These are phyloP conservation scores for Ramphastos sulfuratus DNA, from an alignment of 2,113 vertebrate species.

Conservation along the genomic window DNA sequence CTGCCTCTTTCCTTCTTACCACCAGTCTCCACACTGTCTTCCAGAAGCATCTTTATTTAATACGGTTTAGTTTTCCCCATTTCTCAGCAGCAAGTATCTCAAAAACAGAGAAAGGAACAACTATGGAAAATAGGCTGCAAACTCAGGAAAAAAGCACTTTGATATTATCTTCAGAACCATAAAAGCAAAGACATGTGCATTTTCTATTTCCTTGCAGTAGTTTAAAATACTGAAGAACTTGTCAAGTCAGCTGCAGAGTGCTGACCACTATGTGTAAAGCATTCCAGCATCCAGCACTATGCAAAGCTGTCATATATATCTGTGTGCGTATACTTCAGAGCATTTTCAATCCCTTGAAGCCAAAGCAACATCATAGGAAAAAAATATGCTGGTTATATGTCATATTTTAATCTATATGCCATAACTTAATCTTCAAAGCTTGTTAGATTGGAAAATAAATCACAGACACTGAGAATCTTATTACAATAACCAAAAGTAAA, in stretches of 20 bases:
- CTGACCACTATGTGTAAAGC: background rate
- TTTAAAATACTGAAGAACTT: slow-evolving; percentile 13
- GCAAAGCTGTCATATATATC: background rate
- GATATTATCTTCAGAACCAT: background rate
- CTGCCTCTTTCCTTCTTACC: background rate
- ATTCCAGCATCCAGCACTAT: background rate
- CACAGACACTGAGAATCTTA: background rate
- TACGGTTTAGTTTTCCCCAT: background rate
- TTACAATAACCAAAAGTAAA: slow-evolving; percentile 23
- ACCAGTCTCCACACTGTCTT: background rate
- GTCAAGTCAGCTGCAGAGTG: background rate
- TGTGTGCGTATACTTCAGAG: background rate
- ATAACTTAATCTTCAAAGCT: background rate
- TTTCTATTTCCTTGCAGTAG: background rate
- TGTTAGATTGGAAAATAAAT: background rate
- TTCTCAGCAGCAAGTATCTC: background rate
- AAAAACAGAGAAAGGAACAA: background rate
- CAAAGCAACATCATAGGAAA: background rate
- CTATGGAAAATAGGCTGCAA: background rate
- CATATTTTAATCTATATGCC: background rate
- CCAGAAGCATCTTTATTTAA: background rate
- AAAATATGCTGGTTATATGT: background rate
- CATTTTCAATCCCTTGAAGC: background rate
- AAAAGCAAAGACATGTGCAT: background rate
- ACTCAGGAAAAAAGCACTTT: background rate